A percentile compares a stretch with the other conserved stretches of the same genome.
phyloP scores from a whole-genome alignment of 1,140 invertebrate genomes.

The Conus betulinus region DNA sequence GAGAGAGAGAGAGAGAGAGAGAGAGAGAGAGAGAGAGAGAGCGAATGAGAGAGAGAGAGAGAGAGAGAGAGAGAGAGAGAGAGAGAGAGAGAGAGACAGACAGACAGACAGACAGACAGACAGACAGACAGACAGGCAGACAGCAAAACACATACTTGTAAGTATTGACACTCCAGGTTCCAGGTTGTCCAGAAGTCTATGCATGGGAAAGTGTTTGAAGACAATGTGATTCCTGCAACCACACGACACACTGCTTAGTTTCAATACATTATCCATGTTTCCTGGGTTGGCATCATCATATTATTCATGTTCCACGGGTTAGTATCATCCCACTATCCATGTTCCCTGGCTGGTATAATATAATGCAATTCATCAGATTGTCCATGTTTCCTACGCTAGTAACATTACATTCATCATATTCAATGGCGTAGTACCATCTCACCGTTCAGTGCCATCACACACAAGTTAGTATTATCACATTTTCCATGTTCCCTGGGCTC shows the following conservation, averaged over 20 bases:
- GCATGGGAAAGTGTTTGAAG: conserved; percentile 69
- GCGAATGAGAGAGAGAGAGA: neutral
- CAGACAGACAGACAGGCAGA: neutral
- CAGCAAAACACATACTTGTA: conserved; percentile 66
- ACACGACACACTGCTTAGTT: neutral
- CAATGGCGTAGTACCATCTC: too few relatives aligned
- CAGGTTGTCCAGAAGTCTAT: conserved; percentile 66
- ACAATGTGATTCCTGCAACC: conserved; percentile 66
- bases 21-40: conserved; percentile 8
- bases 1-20: neutral
- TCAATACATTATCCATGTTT: too few relatives aligned
- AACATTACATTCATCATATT: too few relatives aligned
- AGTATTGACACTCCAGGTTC: conserved; percentile 67
- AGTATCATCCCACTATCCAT: neutral
- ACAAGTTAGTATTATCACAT: too few relatives aligned
- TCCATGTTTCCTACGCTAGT: too few relatives aligned
- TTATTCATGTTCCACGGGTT: neutral
- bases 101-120: neutral
- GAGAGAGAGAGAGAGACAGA: neutral
- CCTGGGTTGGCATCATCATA: neutral
- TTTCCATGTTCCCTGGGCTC: too few relatives aligned
- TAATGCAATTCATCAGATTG: too few relatives aligned
- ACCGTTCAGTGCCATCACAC: too few relatives aligned
- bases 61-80: neutral
- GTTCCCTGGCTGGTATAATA: too few relatives aligned